phyloP scores from a whole-genome alignment of 1,140 invertebrate genomes.

The Macrosteles quadrilineatus region DNA sequence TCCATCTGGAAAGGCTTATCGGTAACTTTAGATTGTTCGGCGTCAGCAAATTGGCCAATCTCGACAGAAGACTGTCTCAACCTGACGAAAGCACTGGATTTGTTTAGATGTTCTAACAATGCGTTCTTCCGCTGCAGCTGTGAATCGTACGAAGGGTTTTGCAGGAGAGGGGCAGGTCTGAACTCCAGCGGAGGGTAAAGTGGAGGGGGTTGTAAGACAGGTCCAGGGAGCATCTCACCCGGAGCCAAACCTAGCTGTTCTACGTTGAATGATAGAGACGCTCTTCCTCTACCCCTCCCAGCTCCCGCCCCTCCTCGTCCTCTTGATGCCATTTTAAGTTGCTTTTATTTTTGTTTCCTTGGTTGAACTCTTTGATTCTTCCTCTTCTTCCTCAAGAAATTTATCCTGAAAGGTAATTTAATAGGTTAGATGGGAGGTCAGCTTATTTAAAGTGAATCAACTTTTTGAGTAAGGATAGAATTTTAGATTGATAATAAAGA shows the following conservation, averaged over 20 bases:
- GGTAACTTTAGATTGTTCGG: not conserved
- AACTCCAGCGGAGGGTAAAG: conserved; percentile 64
- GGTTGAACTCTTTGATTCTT: conserved; percentile 13
- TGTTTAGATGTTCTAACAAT: conserved; percentile 26
- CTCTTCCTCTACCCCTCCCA: conserved; percentile 52
- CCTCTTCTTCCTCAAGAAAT: conserved; percentile 34
- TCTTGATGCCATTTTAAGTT: conserved; percentile 46
- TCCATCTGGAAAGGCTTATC: not conserved
- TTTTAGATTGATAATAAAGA: too few species aligned
- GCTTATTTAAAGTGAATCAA: too few species aligned
- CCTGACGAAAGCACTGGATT: not conserved
- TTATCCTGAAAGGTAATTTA: conserved; percentile 29
- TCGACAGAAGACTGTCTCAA: not conserved
- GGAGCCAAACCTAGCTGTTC: conserved; percentile 64
- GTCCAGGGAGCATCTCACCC: conserved; percentile 60
- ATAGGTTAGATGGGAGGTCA: not conserved
- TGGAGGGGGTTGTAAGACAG: conserved; percentile 64
- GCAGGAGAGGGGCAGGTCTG: conserved; percentile 56
- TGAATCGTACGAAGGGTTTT: not conserved
- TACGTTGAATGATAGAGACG: conserved; percentile 58
- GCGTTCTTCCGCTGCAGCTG: conserved; percentile 27
- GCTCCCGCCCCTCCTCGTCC: conserved; percentile 52
- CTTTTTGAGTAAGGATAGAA: too few species aligned
- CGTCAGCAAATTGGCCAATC: conserved; percentile 4
- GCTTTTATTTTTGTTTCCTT: conserved; percentile 13